Evolutionary conservation across 2,797 vertebrate species (phyloP), one percentile per base, ranked within the genome.

Genomic region (Macroramphosus scolopax): DNA sequence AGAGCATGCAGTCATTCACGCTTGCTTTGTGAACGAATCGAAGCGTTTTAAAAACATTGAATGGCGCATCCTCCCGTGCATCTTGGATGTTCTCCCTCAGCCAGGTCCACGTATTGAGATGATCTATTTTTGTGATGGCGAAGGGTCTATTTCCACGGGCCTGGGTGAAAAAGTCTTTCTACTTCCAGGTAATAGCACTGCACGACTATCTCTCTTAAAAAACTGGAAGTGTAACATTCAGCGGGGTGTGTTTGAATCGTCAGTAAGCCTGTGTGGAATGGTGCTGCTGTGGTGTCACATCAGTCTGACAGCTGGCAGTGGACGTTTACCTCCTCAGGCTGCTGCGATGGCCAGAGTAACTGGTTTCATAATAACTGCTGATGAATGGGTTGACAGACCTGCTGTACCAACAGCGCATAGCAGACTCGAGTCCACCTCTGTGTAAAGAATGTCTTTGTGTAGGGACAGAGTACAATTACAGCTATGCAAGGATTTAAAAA

Each of bases 131-230:
- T 90, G 88, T 90, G 87, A 94, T 94, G 93, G 93, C 92, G 90
- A 93, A 89, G 87, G 88, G 85, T 88, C 88, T 94, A 80, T 90
- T 93, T 89, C 86, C 92, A 86, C 91, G 91, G 84, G 89, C 92
- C 90, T 93, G 92, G 93, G 89, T 93, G 56, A 92, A 91, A 80
- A 93, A 91, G 79, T 91, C 91, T 29, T 91, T 80, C 66, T 90
- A 89, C 73, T 88, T 92, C 63, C 92, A 95, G 93, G 93, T 95
- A 92, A 87, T 22, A 29, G 13, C 5, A 7, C 5, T 28, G 25
- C 3, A 29, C 8, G 0, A 14, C 33, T 1, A 8, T 14, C 26
- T 4, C 6, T 49, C 1, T 22, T n/a, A n/a, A n/a, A n/a, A n/a
- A n/a, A n/a, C n/a, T n/a, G n/a, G n/a, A 33, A 33, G 13, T 33